phyloP scores from a whole-genome alignment of 2,888 invertebrate genomes.

The Amphipoea oculea region DNA sequence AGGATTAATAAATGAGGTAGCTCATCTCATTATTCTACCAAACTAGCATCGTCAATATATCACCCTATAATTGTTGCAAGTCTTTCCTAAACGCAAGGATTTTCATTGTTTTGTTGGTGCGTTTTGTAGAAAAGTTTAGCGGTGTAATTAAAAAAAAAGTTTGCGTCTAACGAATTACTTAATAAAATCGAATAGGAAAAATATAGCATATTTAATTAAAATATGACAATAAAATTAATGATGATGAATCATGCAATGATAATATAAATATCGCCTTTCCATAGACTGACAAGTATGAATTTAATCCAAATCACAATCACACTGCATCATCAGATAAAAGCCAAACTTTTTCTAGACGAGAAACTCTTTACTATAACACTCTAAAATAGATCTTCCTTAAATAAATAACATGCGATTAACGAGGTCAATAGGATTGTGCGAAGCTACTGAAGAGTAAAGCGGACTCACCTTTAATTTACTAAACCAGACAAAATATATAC shows the following conservation, averaged over 20 bases:
- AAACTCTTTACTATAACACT: conserved; percentile 57
- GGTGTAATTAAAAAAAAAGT: not conserved
- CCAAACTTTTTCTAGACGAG: conserved; percentile 54
- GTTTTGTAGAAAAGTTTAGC: not conserved
- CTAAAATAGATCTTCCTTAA: conserved; percentile 64
- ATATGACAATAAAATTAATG: no score
- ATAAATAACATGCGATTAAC: conserved; percentile 63
- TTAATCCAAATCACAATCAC: conserved; percentile 12
- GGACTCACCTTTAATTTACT: conserved; percentile 61
- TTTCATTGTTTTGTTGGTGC: no score
- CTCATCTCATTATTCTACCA: conserved; percentile 3
- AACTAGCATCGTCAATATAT: not conserved
- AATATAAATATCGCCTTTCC: not conserved
- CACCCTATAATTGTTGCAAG: not conserved
- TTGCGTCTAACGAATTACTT: not conserved
- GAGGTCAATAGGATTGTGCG: conserved; percentile 65
- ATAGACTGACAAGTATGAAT: not conserved
- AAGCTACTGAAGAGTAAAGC: conserved; percentile 50
- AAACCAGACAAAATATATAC: conserved; percentile 52
- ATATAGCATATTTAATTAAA: not conserved
- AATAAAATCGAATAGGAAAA: not conserved
- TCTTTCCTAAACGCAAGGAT: not conserved
- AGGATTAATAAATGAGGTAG: not conserved
- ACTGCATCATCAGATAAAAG: conserved; percentile 28
- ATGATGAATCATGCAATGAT: not conserved